Evolutionary conservation across 2,797 vertebrate genomes (phyloP), one percentile per base, ranked within the genome.

Genomic region (Enteromius trimaculatus): DNA sequence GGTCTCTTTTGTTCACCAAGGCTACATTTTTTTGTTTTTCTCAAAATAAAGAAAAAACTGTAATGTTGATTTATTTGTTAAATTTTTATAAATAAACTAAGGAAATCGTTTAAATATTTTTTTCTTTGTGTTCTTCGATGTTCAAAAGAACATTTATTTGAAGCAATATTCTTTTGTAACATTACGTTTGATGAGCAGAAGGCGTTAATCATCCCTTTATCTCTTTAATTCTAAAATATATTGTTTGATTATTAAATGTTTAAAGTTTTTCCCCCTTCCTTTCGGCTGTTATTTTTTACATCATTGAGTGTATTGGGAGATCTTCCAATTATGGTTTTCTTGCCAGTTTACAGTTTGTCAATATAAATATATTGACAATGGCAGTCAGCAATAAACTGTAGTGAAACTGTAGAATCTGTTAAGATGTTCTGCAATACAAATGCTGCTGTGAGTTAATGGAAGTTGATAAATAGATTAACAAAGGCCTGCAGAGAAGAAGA

Each of bases 391-490:
- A 29, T 49, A 42, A 77, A 60, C 6, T 60, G 6, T 78, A 16
- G 26, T 34, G 60, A 78, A 49, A 49, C 3, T 8, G 10, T 11
- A 29, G 8, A 44, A 11, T 44, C 72, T 55, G 72, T 34, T n/a
- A 9, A 60, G 14, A 39, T 26, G 34, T 51, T 13, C 6, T 65
- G n/a, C 29, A 16, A 13, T 75, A 62, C 1, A 77, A 83, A 77
- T 29, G 55, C n/a, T 44, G 37, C 42, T 58, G 5, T 34, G 53
- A 78, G 21, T 69, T 42, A 72, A 77, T 84, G 79, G 77, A 55
- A 84, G 53, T 69, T 80, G 76, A 84, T 83, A 68, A 21, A 6
- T 19, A 79, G 23, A 47, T 26, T 44, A 64, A 19, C 3, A 21
- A 55, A 65, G 29, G 42, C 34, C 39, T 49, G 39, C 23, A 80